Evolutionary conservation across 2,797 vertebrate genomes (phyloP).

Genomic region (Pempheris klunzingeri): DNA sequence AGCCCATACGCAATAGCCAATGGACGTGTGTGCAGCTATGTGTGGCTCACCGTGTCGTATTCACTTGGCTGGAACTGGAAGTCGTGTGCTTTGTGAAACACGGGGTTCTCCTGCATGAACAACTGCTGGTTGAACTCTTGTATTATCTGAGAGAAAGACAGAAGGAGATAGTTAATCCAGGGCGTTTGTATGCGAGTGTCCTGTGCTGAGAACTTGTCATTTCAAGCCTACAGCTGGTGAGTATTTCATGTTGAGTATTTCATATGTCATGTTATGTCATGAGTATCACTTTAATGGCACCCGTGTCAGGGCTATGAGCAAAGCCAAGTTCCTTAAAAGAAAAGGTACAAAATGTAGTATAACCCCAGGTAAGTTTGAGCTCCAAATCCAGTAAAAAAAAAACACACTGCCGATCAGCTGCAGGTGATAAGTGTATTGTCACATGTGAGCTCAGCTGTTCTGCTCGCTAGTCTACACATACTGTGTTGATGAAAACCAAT

Average conservation of each 20-base stretch:
- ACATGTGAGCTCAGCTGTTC: background rate
- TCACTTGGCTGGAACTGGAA: conserved; percentile 98
- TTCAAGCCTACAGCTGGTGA: conserved; percentile 25
- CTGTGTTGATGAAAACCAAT: conserved; percentile 4
- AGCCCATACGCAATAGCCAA: background rate
- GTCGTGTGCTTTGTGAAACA: conserved; percentile 94
- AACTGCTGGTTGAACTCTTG: conserved; percentile 97
- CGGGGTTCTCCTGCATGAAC: conserved; percentile 94
- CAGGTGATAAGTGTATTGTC: background rate
- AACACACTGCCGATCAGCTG: background rate
- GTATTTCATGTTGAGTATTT: conserved; percentile 17
- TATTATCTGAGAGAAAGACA: conserved; percentile 87
- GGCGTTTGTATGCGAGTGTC: background rate
- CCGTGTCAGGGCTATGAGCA: background rate
- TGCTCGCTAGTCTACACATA: background rate
- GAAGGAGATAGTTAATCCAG: conserved; percentile 13
- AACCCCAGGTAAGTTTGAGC: background rate
- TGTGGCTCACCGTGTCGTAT: conserved; percentile 91
- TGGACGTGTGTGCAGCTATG: conserved; percentile 7
- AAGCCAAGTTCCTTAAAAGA: background rate
- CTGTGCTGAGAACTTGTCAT: conserved; percentile 2
- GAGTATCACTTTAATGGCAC: conserved; percentile 1
- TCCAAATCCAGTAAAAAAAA: background rate
- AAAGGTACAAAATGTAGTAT: background rate
- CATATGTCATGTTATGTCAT: no score